These are phyloP conservation scores for Drosophila maculinotata DNA, from an alignment of 2,888 invertebrate genomes.

Conservation along the genomic window DNA sequence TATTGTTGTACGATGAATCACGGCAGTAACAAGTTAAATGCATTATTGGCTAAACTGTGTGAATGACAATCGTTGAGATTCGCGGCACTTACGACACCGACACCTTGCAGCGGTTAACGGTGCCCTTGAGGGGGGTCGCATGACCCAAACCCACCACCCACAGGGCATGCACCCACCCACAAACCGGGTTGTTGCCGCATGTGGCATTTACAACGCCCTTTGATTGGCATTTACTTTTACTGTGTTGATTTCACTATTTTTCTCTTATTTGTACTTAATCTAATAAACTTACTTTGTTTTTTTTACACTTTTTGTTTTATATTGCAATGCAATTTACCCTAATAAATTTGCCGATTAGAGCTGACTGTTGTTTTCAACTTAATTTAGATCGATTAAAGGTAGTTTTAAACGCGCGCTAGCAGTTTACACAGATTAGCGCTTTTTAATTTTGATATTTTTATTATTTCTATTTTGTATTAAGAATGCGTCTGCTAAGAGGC, in stretches of 20 bases:
- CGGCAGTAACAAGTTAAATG: slow-evolving; percentile 32
- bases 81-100: slow-evolving; percentile 71
- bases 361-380: not conserved
- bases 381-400: slow-evolving; percentile 17
- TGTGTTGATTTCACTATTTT: slow-evolving; percentile 5
- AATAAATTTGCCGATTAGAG: slow-evolving; percentile 6
- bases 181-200: slow-evolving; percentile 42
- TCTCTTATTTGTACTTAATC: slow-evolving; percentile 1
- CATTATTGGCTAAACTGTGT: slow-evolving; percentile 41
- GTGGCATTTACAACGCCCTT: slow-evolving; percentile 63
- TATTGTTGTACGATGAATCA: slow-evolving; percentile 55
- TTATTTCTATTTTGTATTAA: slow-evolving; percentile 40
- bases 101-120: slow-evolving; percentile 48
- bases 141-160: slow-evolving; percentile 48
- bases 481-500: slow-evolving; percentile 39
- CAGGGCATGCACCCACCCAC: slow-evolving; percentile 54
- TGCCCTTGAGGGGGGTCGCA: slow-evolving; percentile 71
- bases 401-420: slow-evolving; percentile 20
- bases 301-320: slow-evolving; percentile 32
- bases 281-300: slow-evolving; percentile 48
- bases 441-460: slow-evolving; percentile 51
- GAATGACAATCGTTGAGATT: slow-evolving; percentile 36
- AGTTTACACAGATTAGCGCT: slow-evolving; percentile 30
- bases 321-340: slow-evolving; percentile 50
- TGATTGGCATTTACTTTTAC: slow-evolving; percentile 29